A percentile compares a stretch with the other conserved stretches of the same genome.
Evolutionary conservation across 2,113 vertebrate species (phyloP).

Genomic region (Triplophysa siluroides): DNA sequence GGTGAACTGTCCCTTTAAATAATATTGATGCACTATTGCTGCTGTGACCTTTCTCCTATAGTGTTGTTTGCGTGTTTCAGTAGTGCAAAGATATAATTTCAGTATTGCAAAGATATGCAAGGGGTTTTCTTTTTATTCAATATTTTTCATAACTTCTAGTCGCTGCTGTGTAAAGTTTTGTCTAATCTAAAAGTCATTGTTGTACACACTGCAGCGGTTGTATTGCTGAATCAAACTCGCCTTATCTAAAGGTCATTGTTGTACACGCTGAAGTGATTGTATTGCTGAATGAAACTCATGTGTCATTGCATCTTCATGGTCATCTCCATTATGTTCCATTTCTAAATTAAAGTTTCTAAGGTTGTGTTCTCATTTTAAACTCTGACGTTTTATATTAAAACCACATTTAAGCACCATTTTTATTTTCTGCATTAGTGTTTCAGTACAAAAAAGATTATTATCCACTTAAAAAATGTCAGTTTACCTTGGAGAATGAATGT

Average conservation of each 20-base stretch:
- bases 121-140: neutral
- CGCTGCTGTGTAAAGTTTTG: neutral
- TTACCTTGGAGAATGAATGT: no score
- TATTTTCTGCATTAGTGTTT: no score
- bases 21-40: no score
- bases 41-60: neutral
- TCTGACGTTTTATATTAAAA: no score
- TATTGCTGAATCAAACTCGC: conserved; percentile 16
- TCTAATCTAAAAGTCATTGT: neutral
- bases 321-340: neutral
- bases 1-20: no score
- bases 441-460: no score
- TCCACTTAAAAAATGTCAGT: no score
- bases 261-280: neutral
- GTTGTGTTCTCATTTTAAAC: neutral
- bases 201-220: neutral
- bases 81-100: conserved; percentile 8
- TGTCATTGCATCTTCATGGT: conserved; percentile 8
- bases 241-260: neutral
- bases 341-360: conserved; percentile 15
- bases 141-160: conserved; percentile 19
- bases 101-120: conserved; percentile 12
- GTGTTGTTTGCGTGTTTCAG: neutral
- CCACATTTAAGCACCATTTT: no score
- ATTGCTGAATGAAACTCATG: conserved; percentile 5